Percentiles rank a stretch among this genome's conserved stretches.
Evolutionary conservation across 92 coral and sea anemone species (phyloP).

Genomic region (Micromussa lordhowensis): DNA sequence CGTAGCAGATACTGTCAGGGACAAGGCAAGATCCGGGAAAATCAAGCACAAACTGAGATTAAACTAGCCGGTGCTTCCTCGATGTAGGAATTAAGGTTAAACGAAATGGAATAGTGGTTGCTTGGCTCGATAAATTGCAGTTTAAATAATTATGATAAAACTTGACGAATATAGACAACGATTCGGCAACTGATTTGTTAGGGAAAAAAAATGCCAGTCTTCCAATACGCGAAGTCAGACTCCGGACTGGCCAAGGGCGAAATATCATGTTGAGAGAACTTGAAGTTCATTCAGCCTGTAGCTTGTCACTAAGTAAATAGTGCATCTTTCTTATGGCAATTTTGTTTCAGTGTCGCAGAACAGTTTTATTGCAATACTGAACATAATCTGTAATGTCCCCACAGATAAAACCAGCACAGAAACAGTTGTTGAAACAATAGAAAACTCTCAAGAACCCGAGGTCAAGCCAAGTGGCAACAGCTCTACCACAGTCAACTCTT

Average conservation of each 20-base stretch:
- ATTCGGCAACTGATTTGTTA: too few species aligned
- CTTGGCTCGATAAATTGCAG: neutral
- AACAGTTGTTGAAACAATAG: too few species aligned
- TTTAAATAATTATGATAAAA: too few species aligned
- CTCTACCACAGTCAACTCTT: neutral
- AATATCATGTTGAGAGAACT: neutral
- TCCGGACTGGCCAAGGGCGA: too few species aligned
- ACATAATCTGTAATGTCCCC: neutral
- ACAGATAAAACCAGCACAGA: conserved; percentile 21
- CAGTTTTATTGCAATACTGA: neutral
- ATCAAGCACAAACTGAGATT: neutral
- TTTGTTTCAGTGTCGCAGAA: neutral
- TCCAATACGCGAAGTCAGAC: too few species aligned
- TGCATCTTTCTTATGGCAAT: neutral
- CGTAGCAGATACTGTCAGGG: neutral
- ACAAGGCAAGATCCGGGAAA: neutral
- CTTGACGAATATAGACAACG: too few species aligned
- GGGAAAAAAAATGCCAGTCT: too few species aligned
- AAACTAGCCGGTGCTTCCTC: neutral
- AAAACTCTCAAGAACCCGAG: neutral
- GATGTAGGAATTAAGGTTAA: too few species aligned
- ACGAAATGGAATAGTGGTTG: too few species aligned
- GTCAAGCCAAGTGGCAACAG: neutral
- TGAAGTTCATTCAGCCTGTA: neutral
- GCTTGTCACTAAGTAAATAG: neutral